These are phyloP conservation scores for Myiozetetes cayanensis DNA, from an alignment of 2,113 vertebrate genomes.

Conservation along the genomic window DNA sequence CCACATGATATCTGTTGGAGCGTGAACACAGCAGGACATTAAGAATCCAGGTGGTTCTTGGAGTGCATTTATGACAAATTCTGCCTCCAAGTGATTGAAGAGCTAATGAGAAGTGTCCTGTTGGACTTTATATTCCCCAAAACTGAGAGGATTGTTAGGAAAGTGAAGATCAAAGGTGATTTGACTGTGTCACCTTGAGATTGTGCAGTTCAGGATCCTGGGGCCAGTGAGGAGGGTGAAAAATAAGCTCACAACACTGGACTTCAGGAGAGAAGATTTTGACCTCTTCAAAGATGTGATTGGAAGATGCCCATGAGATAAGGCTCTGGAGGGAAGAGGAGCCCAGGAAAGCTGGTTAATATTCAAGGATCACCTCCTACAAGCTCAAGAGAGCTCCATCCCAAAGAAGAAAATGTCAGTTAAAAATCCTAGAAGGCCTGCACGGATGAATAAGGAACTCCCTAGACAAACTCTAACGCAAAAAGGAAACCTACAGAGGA, in stretches of 20 bases:
- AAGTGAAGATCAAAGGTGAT: neutral
- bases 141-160: neutral
- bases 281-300: neutral
- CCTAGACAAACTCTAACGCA: neutral
- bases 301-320: neutral
- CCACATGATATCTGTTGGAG: fast-evolving
- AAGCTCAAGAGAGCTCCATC: neutral
- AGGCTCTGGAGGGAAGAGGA: neutral
- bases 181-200: neutral
- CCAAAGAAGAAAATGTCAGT: neutral
- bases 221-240: neutral
- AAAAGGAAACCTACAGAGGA: neutral
- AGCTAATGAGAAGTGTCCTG: neutral
- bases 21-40: neutral
- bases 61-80: neutral
- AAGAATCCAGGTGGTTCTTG: neutral
- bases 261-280: neutral
- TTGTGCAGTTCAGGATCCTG: neutral
- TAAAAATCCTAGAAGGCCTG: neutral
- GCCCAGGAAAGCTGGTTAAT: neutral
- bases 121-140: neutral
- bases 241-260: neutral
- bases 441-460: neutral
- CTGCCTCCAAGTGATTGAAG: neutral
- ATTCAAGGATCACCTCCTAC: neutral